Base-by-base conservation (phyloP, 2,113 vertebrate species). In the Pitta sordida region DNA sequence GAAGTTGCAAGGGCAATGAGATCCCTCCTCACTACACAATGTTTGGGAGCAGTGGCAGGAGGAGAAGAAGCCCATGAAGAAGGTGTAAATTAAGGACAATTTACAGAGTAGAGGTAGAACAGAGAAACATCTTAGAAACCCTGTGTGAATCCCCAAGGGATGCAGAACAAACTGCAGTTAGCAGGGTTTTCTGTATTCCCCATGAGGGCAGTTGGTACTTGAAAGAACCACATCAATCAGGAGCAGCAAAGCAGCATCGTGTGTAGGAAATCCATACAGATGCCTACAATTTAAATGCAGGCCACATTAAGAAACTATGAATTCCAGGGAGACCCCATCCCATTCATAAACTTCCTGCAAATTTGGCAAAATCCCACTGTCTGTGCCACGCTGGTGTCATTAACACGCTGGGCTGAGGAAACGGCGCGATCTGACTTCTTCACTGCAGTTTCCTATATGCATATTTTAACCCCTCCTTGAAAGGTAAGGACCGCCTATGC, bases 381-480 rank as follows among this genome's bases (percentile, higher is more conserved):
- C 46, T 1, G 15, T 6, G 56, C 18, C 29, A 6, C 19, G 1
- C 5, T 1, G 29, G 22, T 2, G 4, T 10, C 67, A 27, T 22
- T 17, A n/a, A 6, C 53, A 3, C 0, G 12, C 62, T 11, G 7
- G 65, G 43, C 29, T 4, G 18, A 51, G 49, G 13, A 46, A 59
- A 43, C 16, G 1, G 13, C 1, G 1, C 2, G 0, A 63, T 34
- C 27, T 11, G 56, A 9, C 32, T 48, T 20, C 24, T 18, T 12
- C 59, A 0, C 29, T 8, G 55, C 3, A 0, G 9, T 53, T 60
- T 29, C 48, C 59, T 16, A 0, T 0, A 8, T 4, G 10, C 5
- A 2, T 32, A 6, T 43, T 52, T 44, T 8, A 7, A 6, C 5
- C 11, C 3, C 6, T 46, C 8, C 43, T 5, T 0, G 37, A 6